Conservation (phyloP, 2,888 invertebrate species). For the Thelaira solivaga region DNA sequence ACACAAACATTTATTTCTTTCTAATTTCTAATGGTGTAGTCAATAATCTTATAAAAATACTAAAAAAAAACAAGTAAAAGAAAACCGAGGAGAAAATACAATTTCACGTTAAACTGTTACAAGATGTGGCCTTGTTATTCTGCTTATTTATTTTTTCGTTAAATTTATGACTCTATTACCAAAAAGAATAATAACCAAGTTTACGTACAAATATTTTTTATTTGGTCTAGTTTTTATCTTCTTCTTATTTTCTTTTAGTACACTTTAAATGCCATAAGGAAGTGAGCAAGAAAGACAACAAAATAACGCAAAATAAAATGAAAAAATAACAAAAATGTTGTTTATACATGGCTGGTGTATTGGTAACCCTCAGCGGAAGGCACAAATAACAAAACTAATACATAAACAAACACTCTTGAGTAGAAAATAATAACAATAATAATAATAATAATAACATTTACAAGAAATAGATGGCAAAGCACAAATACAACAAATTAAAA, state of each 20-base stretch:
- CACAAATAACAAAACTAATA: neutral
- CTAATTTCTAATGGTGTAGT: neutral
- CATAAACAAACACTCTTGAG: neutral
- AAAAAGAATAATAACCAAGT: constrained; percentile 32
- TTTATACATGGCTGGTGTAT: constrained; percentile 30
- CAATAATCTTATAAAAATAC: neutral
- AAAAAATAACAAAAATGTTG: constrained; percentile 39
- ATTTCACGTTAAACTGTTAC: constrained; percentile 37
- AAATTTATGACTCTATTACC: constrained; percentile 56
- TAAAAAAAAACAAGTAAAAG: constrained; percentile 3
- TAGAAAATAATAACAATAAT: constrained; percentile 6
- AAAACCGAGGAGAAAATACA: neutral
- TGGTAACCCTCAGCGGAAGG: constrained; percentile 12
- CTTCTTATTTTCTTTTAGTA: neutral
- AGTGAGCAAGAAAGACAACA: neutral
- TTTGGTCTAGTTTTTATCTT: neutral
- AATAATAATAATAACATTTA: neutral
- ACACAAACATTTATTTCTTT: too few relatives aligned
- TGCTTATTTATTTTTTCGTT: constrained; percentile 38
- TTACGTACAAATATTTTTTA: neutral
- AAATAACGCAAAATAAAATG: neutral
- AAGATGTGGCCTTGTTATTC: constrained; percentile 57
- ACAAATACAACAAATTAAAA: neutral
- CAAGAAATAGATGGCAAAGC: neutral
- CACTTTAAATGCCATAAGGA: constrained; percentile 11